A percentile compares a stretch with the other conserved stretches of the same genome.
Evolutionary conservation across 2,888 invertebrate genomes (phyloP).

Genomic region (Agriopis marginaria): DNA sequence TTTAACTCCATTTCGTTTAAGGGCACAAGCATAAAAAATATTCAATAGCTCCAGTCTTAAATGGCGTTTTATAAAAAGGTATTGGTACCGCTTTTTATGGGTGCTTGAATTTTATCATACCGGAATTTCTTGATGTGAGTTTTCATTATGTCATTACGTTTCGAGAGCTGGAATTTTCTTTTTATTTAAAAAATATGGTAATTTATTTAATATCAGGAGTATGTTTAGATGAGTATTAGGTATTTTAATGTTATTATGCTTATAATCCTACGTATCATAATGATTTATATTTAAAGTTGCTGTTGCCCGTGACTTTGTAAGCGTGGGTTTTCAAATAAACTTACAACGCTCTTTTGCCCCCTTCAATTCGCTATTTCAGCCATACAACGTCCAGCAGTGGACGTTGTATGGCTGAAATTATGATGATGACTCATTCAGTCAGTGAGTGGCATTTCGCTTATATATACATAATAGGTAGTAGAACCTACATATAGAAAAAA

Average conservation of each 20-base stretch:
- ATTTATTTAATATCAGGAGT: slow-evolving; percentile 9
- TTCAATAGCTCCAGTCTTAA: slow-evolving; percentile 41
- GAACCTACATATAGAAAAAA: too few relatives aligned
- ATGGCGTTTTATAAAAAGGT: slow-evolving; percentile 42
- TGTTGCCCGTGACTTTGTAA: too few relatives aligned
- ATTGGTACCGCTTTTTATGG: slow-evolving; percentile 42
- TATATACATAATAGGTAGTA: too few relatives aligned
- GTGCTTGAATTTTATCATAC: slow-evolving; percentile 40
- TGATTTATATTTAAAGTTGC: too few relatives aligned
- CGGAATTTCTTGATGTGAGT: slow-evolving; percentile 38
- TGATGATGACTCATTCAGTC: too few relatives aligned
- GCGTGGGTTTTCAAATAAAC: too few relatives aligned
- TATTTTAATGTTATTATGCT: neutral
- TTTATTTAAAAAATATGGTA: slow-evolving; percentile 15
- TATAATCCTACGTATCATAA: too few relatives aligned
- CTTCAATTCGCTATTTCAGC: too few relatives aligned
- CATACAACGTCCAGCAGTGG: too few relatives aligned
- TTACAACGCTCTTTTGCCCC: too few relatives aligned
- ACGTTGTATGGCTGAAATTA: too few relatives aligned
- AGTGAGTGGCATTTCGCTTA: too few relatives aligned
- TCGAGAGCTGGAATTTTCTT: slow-evolving; percentile 6
- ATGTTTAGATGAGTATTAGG: neutral
- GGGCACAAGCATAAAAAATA: slow-evolving; percentile 42
- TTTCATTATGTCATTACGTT: slow-evolving; percentile 28
- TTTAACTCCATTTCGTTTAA: slow-evolving; percentile 38